A percentile compares a stretch with the other conserved stretches of the same genome.
These are phyloP conservation scores for Scomberomorus guttatus DNA, from an alignment of 2,797 vertebrate species.

Conservation along the genomic window DNA sequence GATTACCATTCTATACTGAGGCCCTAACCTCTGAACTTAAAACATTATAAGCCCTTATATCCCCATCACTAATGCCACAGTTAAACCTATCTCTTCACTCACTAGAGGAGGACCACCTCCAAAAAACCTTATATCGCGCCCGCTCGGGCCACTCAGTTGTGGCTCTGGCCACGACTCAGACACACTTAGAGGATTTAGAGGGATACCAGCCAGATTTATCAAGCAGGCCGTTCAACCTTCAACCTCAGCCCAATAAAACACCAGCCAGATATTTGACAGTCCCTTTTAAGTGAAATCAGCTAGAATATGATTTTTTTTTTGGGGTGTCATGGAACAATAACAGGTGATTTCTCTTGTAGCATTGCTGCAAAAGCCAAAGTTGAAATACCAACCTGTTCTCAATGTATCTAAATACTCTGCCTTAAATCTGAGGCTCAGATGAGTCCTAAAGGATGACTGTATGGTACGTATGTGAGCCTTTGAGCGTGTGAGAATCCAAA, in stretches of 20 bases:
- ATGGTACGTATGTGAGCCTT: slow-evolving; percentile 26
- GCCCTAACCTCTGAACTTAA: slow-evolving; percentile 77
- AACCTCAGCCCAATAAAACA: slow-evolving; percentile 42
- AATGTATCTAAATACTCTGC: slow-evolving; percentile 27
- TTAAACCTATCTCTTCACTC: slow-evolving; percentile 66
- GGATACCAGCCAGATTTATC: slow-evolving; percentile 62
- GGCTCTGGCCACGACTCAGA: slow-evolving; percentile 39
- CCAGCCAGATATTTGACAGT: background rate
- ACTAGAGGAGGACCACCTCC: slow-evolving; percentile 61
- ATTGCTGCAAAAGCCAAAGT: too few species aligned
- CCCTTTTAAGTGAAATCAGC: too few species aligned
- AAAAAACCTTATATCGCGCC: slow-evolving; percentile 51
- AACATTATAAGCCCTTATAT: slow-evolving; percentile 75
- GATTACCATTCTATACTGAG: slow-evolving; percentile 78
- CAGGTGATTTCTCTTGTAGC: too few species aligned
- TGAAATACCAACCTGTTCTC: slow-evolving; percentile 17
- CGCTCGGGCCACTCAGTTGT: slow-evolving; percentile 6
- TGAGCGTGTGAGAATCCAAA: slow-evolving; percentile 28
- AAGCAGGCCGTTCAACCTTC: slow-evolving; percentile 36
- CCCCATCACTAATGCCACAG: slow-evolving; percentile 71
- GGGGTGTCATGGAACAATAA: too few species aligned
- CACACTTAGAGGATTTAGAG: slow-evolving; percentile 68
- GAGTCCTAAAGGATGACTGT: slow-evolving; percentile 14
- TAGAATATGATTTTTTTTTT: too few species aligned
- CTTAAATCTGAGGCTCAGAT: slow-evolving; percentile 33